Evolutionary conservation across 2,113 vertebrate genomes (phyloP), one percentile per base, ranked within the genome.

Genomic region (Acanthochromis polyacanthus): DNA sequence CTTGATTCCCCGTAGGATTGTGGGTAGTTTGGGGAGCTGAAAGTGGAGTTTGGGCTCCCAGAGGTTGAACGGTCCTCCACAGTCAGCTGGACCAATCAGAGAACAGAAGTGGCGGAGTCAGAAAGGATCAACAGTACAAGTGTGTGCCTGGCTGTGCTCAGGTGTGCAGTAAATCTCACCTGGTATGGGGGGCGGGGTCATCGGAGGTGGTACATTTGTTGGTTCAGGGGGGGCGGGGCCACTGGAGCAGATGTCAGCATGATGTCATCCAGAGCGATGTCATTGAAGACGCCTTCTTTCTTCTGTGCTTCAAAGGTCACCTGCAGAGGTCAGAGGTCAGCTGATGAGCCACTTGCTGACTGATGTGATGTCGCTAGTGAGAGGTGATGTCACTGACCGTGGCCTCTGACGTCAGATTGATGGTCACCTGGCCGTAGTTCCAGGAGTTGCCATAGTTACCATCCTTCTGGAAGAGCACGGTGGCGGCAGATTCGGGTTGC

Each of bases 251-350:
- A 28, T 0, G 75, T 93, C 73, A 98, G 57, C 7, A 73, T 86
- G 78, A 97, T 95, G 75, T 99, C 97, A 94, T 99, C 98, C 79
- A 99, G 52, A 0, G 96, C 96, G 10, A 99, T 95, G 43, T 96
- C 95, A 56, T 95, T 96, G 20, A 10, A 52, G 25, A 68, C n/a
- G 3, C 91, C 53, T 5, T 0, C 56, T 0, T 45, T 90, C 80
- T 95, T 97, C 75, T 94, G 81, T 1, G 94, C 97, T 84, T 96
- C 95, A 76, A 99, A 96, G 43, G 90, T 84, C 60, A 99, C 88
- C 98, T 99, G 82, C 45, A 71, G n/a, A 38, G 23, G 61, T 46
- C 50, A 70, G 52, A 67, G 59, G 28, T 62, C 58, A 75, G 2
- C 17, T 8, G 48, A 43, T 23, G 30, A 4, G 22, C 43, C 7